These are phyloP conservation scores for Bradypodion pumilum DNA, from an alignment of 2,797 vertebrate genomes.

Conservation along the genomic window DNA sequence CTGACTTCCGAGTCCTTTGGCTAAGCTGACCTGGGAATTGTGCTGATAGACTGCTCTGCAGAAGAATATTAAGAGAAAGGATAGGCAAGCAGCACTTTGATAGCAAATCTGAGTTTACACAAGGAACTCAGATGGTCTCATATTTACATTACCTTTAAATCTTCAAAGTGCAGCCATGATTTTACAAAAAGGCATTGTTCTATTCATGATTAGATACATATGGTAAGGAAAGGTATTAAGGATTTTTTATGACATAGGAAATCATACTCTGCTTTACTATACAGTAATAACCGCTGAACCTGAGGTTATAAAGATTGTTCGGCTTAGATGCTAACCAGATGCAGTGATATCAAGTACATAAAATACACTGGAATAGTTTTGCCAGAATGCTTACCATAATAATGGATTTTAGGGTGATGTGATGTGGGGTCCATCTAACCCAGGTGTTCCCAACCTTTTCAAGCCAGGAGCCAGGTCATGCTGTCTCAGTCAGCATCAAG, in stretches of 20 bases:
- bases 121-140: neutral
- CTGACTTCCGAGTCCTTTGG: neutral
- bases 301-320: constrained; percentile 38
- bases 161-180: constrained; percentile 34
- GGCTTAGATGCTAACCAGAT: constrained; percentile 52
- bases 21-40: neutral
- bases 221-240: constrained; percentile 23
- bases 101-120: neutral
- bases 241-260: constrained; percentile 47
- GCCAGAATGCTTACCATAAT: constrained; percentile 55
- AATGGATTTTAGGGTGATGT: constrained; percentile 46
- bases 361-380: constrained; percentile 37
- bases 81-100: neutral
- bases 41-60: neutral
- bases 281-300: constrained; percentile 48
- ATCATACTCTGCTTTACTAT: constrained; percentile 42
- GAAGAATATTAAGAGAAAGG: neutral
- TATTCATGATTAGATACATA: constrained; percentile 29
- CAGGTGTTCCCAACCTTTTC: too few species aligned
- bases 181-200: constrained; percentile 35
- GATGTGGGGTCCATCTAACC: constrained; percentile 40
- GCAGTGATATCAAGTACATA: constrained; percentile 47
- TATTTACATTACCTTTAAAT: constrained; percentile 7
- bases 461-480: too few species aligned
- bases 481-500: too few species aligned